Conservation (phyloP, 1,140 invertebrate genomes). For the Anastatus disparis region DNA sequence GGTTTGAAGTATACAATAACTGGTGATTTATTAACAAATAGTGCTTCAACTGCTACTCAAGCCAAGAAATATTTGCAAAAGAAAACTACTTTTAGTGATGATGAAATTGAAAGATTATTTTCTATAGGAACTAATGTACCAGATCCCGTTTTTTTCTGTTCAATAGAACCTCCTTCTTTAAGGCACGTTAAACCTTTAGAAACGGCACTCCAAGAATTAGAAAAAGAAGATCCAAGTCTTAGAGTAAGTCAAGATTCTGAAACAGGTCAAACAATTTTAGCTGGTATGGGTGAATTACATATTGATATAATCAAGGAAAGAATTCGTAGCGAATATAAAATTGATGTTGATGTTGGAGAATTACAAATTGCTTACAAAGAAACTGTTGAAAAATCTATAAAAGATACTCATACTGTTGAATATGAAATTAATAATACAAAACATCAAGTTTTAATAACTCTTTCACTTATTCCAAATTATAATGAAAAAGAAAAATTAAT, state of each 20-base stretch:
- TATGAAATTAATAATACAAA: conserved; percentile 74
- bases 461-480: conserved; percentile 69
- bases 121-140: conserved; percentile 76
- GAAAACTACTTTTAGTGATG: conserved; percentile 42
- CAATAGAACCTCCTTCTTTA: conserved; percentile 90
- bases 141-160: conserved; percentile 97
- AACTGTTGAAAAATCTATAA: conserved; percentile 68
- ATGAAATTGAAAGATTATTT: conserved; percentile 63
- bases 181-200: conserved; percentile 83
- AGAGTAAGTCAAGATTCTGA: conserved; percentile 79
- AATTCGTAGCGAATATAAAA: conserved; percentile 87
- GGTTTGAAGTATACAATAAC: conserved; percentile 85
- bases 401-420: conserved; percentile 70
- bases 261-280: conserved; percentile 86
- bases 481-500: conserved; percentile 60
- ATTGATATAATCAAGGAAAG: conserved; percentile 93
- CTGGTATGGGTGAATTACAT: conserved; percentile 97
- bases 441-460: conserved; percentile 69
- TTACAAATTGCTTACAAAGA: conserved; percentile 96
- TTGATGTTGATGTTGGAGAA: conserved; percentile 92
- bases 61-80: conserved; percentile 70
- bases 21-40: conserved; percentile 86
- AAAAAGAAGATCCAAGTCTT: conserved; percentile 95
- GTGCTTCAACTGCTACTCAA: conserved; percentile 65
- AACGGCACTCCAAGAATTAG: conserved; percentile 83